Conservation (phyloP, 2,888 invertebrate species). For the Pterobdella sp. region DNA sequence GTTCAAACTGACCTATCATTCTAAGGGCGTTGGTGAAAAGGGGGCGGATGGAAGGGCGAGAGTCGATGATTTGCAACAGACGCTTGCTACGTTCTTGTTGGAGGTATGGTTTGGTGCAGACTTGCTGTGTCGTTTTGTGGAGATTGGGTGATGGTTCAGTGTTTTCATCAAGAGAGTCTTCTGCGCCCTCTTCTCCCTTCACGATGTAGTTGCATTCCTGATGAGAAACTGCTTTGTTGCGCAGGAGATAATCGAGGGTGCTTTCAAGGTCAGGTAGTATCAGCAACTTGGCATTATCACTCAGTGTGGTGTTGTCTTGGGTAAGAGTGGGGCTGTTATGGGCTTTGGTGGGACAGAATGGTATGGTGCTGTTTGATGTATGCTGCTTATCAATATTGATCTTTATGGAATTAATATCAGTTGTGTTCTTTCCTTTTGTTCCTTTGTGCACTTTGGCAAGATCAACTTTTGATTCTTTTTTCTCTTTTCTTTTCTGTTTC, state of each 20-base stretch:
- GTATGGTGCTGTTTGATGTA: not conserved
- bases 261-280: conserved; percentile 45
- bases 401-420: not conserved
- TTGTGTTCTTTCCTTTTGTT: not conserved
- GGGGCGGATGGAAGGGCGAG: conserved; percentile 38
- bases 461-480: not conserved
- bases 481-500: not conserved
- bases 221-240: conserved; percentile 42
- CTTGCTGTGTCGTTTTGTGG: not conserved
- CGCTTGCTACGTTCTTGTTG: not conserved
- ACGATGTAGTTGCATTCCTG: not conserved
- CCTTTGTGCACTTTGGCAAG: not conserved
- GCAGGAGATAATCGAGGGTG: conserved; percentile 47
- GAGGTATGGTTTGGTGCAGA: not conserved
- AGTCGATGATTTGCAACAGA: conserved; percentile 41
- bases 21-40: conserved; percentile 48
- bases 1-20: conserved; percentile 47
- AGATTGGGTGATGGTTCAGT: not conserved
- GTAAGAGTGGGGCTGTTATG: not conserved
- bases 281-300: conserved; percentile 42
- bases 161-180: not conserved
- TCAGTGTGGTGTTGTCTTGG: conserved; percentile 4
- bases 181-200: not conserved
- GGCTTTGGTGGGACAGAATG: not conserved
- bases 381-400: not conserved